Evolutionary conservation across 2,797 vertebrate genomes (phyloP).

Genomic region (Pipistrellus pygmaeus): DNA sequence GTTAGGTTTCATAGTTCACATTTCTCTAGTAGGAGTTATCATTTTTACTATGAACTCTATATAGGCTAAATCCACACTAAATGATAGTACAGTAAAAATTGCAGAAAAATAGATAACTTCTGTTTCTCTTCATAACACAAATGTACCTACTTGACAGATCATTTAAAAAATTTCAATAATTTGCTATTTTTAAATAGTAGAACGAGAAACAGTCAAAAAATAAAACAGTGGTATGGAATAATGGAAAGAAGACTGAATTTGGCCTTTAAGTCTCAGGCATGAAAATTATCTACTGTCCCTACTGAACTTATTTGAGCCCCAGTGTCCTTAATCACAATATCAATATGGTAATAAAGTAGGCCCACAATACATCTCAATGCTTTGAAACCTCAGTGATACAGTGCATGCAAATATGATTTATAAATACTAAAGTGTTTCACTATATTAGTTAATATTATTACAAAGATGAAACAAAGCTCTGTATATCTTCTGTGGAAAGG

Average conservation of each 20-base stretch:
- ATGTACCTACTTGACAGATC: background rate
- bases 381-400: constrained; percentile 42
- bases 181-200: background rate
- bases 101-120: background rate
- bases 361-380: background rate
- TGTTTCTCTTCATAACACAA: background rate
- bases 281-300: background rate
- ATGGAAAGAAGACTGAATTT: constrained; percentile 23
- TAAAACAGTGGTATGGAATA: background rate
- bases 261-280: background rate
- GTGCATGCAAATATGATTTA: constrained; percentile 23
- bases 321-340: constrained; percentile 33
- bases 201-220: no score
- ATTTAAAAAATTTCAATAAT: background rate
- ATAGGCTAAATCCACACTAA: constrained; percentile 1
- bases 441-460: constrained; percentile 74
- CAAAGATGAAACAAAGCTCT: constrained; percentile 52
- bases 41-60: constrained; percentile 35
- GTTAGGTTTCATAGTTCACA: background rate
- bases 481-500: constrained; percentile 46
- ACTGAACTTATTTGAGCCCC: background rate
- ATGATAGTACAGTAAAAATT: constrained; percentile 33
- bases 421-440: constrained; percentile 60
- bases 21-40: background rate
- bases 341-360: constrained; percentile 42